phyloP scores from a whole-genome alignment of 1,140 invertebrate species.

The Meloidogyne hapla region DNA sequence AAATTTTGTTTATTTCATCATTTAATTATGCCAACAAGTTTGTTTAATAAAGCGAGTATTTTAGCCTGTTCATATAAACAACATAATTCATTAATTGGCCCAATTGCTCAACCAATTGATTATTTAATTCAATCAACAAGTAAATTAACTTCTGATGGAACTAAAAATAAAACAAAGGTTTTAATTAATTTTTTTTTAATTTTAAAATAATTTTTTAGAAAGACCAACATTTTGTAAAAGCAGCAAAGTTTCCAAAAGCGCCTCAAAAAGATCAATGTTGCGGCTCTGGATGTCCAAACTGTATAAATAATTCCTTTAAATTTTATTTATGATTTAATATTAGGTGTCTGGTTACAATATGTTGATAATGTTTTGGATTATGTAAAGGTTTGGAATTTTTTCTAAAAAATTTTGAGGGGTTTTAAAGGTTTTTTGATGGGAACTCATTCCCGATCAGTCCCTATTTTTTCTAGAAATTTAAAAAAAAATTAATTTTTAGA shows the following conservation, averaged over 20 bases:
- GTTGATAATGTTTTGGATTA: slow-evolving; percentile 21
- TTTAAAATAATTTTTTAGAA: not conserved
- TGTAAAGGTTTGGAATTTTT: slow-evolving; percentile 15
- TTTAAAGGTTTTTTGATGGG: no score
- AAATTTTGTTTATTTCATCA: no score
- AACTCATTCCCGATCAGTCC: no score
- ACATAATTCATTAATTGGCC: not conserved
- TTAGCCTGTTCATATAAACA: not conserved
- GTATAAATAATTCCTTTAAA: not conserved
- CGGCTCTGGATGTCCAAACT: slow-evolving; percentile 28
- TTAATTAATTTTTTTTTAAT: not conserved
- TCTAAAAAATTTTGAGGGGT: no score
- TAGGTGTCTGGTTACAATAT: slow-evolving; percentile 27
- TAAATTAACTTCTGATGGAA: not conserved
- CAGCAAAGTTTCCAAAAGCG: not conserved
- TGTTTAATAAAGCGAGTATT: not conserved
- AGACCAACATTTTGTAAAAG: not conserved
- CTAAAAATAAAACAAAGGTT: not conserved
- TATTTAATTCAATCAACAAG: not conserved
- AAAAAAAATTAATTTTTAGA: not conserved
- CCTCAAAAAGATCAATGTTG: slow-evolving; percentile 11
- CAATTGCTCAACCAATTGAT: not conserved
- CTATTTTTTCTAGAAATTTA: no score
- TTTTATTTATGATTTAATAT: no score
- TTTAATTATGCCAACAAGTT: not conserved